Conservation (phyloP, 2,113 vertebrate genomes). For the Ochotona princeps region DNA sequence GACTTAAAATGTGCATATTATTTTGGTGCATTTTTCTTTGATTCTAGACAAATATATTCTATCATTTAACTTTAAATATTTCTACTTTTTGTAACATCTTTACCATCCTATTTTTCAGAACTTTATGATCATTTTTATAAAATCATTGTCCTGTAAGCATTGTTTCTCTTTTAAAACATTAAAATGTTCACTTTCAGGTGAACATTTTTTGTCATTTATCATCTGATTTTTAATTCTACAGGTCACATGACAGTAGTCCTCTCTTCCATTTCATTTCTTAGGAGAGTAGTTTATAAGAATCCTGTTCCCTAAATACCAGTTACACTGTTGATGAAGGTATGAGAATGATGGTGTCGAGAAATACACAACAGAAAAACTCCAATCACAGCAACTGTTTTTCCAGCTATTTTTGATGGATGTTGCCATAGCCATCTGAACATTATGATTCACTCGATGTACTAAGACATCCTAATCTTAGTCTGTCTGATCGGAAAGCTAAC, state of each 20-base stretch:
- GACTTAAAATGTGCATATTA: neutral
- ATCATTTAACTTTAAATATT: neutral
- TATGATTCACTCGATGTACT: conserved; percentile 14
- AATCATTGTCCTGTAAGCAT: neutral
- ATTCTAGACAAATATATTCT: neutral
- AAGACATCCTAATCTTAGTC: neutral
- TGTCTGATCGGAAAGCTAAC: neutral
- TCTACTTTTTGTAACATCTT: neutral
- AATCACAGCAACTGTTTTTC: neutral
- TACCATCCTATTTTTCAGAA: neutral
- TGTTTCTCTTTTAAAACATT: conserved; percentile 22
- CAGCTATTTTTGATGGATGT: conserved; percentile 1
- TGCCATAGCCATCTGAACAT: neutral
- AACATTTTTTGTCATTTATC: neutral
- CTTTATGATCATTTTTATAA: neutral
- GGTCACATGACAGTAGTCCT: neutral
- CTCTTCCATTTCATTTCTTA: neutral
- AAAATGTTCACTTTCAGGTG: neutral
- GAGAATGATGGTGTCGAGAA: neutral
- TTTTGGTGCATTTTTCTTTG: neutral
- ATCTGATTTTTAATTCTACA: conserved; percentile 11
- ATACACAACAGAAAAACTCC: neutral
- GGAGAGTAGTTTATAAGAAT: neutral
- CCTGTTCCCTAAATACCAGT: neutral
- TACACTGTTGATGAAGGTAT: neutral